Percentiles rank a stretch among this genome's conserved stretches.
Conservation (phyloP, 2,888 invertebrate species). For the Palloptera scutellata region DNA sequence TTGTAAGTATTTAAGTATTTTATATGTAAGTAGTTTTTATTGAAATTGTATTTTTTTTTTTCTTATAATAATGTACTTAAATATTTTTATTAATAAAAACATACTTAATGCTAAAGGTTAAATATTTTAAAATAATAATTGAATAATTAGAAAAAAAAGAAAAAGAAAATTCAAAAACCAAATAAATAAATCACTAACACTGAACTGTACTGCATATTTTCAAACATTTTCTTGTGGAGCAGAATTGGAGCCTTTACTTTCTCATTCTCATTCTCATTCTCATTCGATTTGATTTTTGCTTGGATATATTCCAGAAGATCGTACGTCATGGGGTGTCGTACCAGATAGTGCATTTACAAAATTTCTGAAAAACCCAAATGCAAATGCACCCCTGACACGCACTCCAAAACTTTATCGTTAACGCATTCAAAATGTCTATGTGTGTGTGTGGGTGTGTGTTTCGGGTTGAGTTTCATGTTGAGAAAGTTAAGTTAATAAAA, state of each 20-base stretch:
- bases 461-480: too few relatives aligned
- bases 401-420: constrained; percentile 74
- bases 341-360: constrained; percentile 99
- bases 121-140: not conserved
- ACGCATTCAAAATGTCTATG: not conserved
- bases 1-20: too few relatives aligned
- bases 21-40: not conserved
- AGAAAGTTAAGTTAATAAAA: constrained; percentile 5
- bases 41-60: constrained; percentile 7
- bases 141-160: not conserved
- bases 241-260: constrained; percentile 9
- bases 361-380: constrained; percentile 72
- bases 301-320: constrained; percentile 49
- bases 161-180: not conserved
- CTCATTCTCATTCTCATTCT: constrained; percentile 11
- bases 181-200: constrained; percentile 32
- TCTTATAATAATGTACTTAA: too few relatives aligned
- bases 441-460: not conserved
- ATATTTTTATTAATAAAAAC: constrained; percentile 9
- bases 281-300: constrained; percentile 45
- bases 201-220: constrained; percentile 32
- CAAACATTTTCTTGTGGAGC: constrained; percentile 13
- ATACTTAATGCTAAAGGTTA: not conserved
- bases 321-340: constrained; percentile 89
- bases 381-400: constrained; percentile 99